phyloP scores from a whole-genome alignment of 1,140 invertebrate species.

The Drosophila lini region DNA sequence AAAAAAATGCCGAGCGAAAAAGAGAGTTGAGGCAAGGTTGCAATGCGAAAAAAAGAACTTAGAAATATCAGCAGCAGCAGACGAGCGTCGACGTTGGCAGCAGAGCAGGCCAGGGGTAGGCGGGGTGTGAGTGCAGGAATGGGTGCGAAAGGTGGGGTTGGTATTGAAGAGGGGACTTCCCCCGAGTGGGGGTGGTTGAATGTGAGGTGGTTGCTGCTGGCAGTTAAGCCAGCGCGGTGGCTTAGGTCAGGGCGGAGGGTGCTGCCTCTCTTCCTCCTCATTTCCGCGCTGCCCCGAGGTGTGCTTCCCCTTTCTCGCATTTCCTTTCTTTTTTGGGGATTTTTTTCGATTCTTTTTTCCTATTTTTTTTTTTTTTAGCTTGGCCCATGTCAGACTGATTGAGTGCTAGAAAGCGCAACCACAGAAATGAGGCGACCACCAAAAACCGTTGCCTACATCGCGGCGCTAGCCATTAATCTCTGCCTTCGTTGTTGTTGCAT shows the following conservation, averaged over 20 bases:
- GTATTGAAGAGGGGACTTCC: not conserved
- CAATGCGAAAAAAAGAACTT: constrained; percentile 74
- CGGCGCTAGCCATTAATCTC: constrained; percentile 16
- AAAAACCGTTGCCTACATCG: constrained; percentile 37
- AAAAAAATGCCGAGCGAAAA: constrained; percentile 42
- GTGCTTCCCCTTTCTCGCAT: constrained; percentile 30
- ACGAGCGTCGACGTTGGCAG: constrained; percentile 42
- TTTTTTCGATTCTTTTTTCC: not conserved
- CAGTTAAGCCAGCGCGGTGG: constrained; percentile 77
- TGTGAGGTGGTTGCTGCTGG: constrained; percentile 57
- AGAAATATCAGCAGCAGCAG: constrained; percentile 69
- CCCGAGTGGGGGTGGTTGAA: constrained; percentile 21
- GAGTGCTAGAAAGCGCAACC: constrained; percentile 51
- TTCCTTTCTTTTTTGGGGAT: not conserved
- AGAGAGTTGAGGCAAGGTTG: constrained; percentile 73
- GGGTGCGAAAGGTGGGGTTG: not conserved
- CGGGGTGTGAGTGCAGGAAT: constrained; percentile 16
- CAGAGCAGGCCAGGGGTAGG: constrained; percentile 27
- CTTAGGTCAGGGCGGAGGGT: constrained; percentile 76
- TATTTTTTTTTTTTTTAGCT: constrained; percentile 4
- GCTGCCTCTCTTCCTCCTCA: constrained; percentile 18
- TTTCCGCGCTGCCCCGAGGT: constrained; percentile 49
- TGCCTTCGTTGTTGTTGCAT: not conserved
- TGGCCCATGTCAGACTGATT: constrained; percentile 36
- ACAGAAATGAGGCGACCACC: constrained; percentile 32